Conservation (phyloP, 2,797 vertebrate species). For the Melopsittacus undulatus region DNA sequence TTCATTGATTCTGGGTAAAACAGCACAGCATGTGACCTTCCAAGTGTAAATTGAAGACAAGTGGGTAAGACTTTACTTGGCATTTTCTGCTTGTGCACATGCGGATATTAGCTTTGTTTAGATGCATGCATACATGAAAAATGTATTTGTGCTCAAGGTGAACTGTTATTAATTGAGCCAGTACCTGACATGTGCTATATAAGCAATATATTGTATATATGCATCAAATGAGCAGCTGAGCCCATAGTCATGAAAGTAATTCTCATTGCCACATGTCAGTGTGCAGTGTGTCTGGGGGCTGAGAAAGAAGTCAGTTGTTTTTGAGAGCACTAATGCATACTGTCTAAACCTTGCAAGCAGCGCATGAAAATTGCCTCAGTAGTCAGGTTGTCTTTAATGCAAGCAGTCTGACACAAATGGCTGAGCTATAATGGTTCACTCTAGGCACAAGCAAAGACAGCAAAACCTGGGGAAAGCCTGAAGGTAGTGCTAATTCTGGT, state of each 20-base stretch:
- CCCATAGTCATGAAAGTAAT: not conserved
- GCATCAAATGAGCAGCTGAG: not conserved
- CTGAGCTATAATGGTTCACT: not conserved
- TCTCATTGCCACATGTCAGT: not conserved
- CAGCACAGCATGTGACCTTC: fast-evolving
- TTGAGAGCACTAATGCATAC: not conserved
- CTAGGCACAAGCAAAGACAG: not conserved
- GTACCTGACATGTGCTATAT: not conserved
- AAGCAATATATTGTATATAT: not conserved
- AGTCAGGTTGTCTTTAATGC: not conserved
- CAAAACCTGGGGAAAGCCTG: not conserved
- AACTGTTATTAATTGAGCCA: not conserved
- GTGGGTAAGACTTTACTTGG: not conserved
- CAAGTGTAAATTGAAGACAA: not conserved
- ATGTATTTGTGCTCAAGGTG: not conserved
- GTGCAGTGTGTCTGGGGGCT: not conserved
- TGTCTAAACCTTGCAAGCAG: not conserved
- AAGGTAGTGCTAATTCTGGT: not conserved
- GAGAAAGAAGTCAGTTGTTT: not conserved
- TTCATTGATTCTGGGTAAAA: not conserved
- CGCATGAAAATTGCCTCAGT: not conserved
- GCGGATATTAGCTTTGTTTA: not conserved
- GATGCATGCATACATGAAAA: not conserved
- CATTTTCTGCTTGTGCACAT: not conserved
- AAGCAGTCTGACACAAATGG: not conserved